Evolutionary conservation across 1,140 invertebrate species (phyloP), one percentile per base, ranked within the genome.

Genomic region (Sinella curviseta): DNA sequence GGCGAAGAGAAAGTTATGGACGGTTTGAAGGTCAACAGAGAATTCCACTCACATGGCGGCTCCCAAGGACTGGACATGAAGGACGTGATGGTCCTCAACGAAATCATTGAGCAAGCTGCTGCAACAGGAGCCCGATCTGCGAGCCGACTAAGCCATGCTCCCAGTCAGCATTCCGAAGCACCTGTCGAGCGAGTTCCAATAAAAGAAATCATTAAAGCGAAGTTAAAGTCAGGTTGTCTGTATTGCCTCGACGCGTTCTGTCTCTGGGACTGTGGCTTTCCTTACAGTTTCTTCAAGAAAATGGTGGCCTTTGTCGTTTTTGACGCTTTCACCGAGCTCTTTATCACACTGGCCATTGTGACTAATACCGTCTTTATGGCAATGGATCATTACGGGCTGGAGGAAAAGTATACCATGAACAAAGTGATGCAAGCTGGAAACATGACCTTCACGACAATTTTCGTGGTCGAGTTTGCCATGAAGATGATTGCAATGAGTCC

Each of bases 331-430:
- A 95, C 98, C 82, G 97, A 99, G 87, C 89, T 99, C 80, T 98
- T 98, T 88, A 98, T 99, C 86, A 99, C 97, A 12, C 90, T 99
- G 57, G 98, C 96, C 88, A 99, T 99, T 88, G 94, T 98, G 77
- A 94, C 97, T 80, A 99, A 99, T 86, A 99, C 97, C 1, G 89
- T 97, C 78, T 98, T 99, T 88, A 98, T 99, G 97, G 97, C 96
- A 17, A 89, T 97, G 86, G 97, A 99, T 88, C 95, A 97, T 86
- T 93, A 98, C 87, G 93, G 95, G 80, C 98, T 97, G 95, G 92
- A 96, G 86, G 91, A 90, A 85, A 92, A 94, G 8, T 36, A 39
- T 48, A 48, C 20, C 85, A 92, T 96, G 90, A 93, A 95, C 75
- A 91, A 88, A 78, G 91, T 94, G n/a, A 90, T 97, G 70, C 94